Conservation (phyloP, 2,113 vertebrate genomes). For the Epinephelus moara region DNA sequence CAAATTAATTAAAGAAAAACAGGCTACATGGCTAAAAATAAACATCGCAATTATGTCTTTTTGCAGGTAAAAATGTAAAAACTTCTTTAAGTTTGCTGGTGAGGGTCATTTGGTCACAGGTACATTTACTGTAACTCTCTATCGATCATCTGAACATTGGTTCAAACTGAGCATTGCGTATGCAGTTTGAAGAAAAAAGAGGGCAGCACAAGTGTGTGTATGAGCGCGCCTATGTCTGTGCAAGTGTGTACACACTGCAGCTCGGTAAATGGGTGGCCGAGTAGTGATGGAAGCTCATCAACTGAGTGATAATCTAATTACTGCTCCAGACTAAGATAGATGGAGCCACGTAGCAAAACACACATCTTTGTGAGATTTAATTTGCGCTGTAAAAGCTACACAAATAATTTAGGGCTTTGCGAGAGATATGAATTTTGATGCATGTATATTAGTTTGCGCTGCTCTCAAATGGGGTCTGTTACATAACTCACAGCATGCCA, state of each 20-base stretch:
- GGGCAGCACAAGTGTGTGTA: background rate
- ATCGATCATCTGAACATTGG: constrained; percentile 6
- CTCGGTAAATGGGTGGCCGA: constrained; percentile 50
- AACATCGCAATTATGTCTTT: background rate
- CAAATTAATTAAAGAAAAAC: constrained; percentile 30
- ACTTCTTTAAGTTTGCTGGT: background rate
- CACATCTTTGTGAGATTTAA: constrained; percentile 76
- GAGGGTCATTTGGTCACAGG: background rate
- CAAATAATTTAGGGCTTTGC: constrained; percentile 73
- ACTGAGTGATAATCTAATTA: constrained; percentile 78
- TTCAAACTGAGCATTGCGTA: background rate
- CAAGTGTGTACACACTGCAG: constrained; percentile 10
- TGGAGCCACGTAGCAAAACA: constrained; percentile 59
- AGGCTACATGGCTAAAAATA: constrained; percentile 25
- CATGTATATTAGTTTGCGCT: constrained; percentile 66
- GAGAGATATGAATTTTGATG: constrained; percentile 72
- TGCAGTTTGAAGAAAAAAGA: background rate
- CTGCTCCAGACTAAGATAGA: constrained; percentile 76
- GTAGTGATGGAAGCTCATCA: constrained; percentile 72
- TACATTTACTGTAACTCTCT: background rate
- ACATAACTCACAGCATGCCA: constrained; percentile 69
- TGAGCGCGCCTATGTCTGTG: background rate
- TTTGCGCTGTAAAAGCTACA: constrained; percentile 69
- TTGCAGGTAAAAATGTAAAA: constrained; percentile 5
- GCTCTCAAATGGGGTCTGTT: constrained; percentile 66